phyloP scores from a whole-genome alignment of 2,113 vertebrate genomes.

The Amia ocellicauda region DNA sequence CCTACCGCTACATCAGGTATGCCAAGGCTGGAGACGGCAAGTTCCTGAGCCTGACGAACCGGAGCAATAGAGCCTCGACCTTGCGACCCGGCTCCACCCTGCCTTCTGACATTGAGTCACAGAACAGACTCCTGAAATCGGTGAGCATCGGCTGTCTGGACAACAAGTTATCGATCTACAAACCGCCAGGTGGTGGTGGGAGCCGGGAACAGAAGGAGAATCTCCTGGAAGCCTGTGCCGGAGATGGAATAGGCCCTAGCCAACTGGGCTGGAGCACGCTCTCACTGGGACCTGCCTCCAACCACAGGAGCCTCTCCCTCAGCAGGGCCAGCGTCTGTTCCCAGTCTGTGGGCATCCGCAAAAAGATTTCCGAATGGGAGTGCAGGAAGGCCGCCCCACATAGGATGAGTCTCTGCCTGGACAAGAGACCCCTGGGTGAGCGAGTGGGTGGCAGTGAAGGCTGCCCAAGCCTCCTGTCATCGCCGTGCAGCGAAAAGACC shows the following conservation, averaged over 20 bases:
- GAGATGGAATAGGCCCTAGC: constrained; percentile 61
- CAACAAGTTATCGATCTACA: constrained; percentile 76
- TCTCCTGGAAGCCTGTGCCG: constrained; percentile 47
- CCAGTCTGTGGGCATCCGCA: constrained; percentile 76
- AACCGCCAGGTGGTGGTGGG: constrained; percentile 50
- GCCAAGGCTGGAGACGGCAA: constrained; percentile 64
- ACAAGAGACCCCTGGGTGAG: constrained; percentile 74
- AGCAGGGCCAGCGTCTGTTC: constrained; percentile 63
- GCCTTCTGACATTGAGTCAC: constrained; percentile 55
- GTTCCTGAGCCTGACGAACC: constrained; percentile 66
- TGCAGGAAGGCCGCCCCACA: constrained; percentile 75
- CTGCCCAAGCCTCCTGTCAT: constrained; percentile 83
- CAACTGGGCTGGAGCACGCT: constrained; percentile 74
- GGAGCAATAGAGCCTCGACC: constrained; percentile 57
- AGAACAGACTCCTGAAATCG: constrained; percentile 69
- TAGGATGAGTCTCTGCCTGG: constrained; percentile 78
- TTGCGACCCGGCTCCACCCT: constrained; percentile 59
- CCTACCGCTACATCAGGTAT: constrained; percentile 61
- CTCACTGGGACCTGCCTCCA: constrained; percentile 65
- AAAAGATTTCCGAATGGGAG: constrained; percentile 98
- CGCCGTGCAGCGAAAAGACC: constrained; percentile 88
- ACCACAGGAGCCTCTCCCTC: constrained; percentile 68
- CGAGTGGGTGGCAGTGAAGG: constrained; percentile 79
- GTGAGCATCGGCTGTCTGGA: constrained; percentile 81
- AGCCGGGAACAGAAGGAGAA: constrained; percentile 59